Evolutionary conservation across 2,113 vertebrate species (phyloP), one percentile per base, ranked within the genome.

Genomic region (Anoura caudifer): DNA sequence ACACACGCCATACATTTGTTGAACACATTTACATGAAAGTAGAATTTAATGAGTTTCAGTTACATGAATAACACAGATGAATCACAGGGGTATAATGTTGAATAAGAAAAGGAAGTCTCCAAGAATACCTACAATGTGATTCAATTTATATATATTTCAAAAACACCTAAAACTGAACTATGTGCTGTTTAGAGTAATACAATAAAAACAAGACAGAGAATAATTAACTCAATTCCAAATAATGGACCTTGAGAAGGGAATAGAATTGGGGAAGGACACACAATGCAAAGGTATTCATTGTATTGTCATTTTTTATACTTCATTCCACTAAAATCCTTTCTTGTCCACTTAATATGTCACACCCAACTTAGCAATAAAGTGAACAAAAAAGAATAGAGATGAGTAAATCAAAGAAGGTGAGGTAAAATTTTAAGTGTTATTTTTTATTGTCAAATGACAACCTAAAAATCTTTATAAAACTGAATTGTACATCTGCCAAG

Each of bases 401-500:
- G 4, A 12, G 31, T 81, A 94, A 73, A 69, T 20, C 47, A 91
- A 87, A 96, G 73, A 94, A 81, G 28, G 7, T 65, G 50, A 50
- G n/a, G 72, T 11, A 69, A 91, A 94, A 61, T 69, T 41, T 12
- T 36, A 69, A 13, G 87, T 52, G 19, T 31, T 17, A 75, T 80
- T 67, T 96, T 33, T 90, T 70, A 79, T 67, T 75, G 81, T 91
- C n/a, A 87, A 47, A 41, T 17, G 59, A 69, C 65, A 84, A 84
- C 45, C 26, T 72, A 96, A 90, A 79, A 61, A 22, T 96, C 81
- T 96, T 84, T 69, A 38, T 85, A 83, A 97, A 98, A 95, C 94
- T 96, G 73, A 96, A 56, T 61, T 10, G 33, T 88, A 88, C 91
- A 89, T 96, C 91, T 94, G 94, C 52, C 88, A 96, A 97, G 95